These are phyloP conservation scores for Papilio machaon DNA, from an alignment of 1,140 invertebrate genomes.

Conservation along the genomic window DNA sequence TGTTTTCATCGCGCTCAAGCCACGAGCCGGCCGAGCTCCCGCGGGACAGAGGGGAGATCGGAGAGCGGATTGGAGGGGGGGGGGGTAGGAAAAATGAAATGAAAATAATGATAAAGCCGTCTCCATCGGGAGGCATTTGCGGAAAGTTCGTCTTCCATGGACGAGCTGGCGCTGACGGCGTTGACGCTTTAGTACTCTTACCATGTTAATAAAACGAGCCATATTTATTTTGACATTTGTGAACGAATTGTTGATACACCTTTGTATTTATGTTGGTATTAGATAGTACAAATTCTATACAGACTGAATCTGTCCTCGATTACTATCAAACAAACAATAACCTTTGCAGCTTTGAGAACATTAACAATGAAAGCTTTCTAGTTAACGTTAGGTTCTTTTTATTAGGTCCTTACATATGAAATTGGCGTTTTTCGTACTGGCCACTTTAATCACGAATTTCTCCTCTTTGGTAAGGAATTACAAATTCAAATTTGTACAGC, in stretches of 20 bases:
- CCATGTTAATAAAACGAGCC: neutral
- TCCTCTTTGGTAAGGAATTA: too few relatives aligned
- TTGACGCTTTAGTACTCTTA: constrained; percentile 23
- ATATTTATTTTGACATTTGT: neutral
- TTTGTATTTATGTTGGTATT: too few relatives aligned
- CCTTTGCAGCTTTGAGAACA: neutral
- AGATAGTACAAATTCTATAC: too few relatives aligned
- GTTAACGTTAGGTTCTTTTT: neutral
- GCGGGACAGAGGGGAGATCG: constrained; percentile 41
- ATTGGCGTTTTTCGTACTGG: too few relatives aligned
- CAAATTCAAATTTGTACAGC: too few relatives aligned
- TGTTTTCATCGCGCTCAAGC: constrained; percentile 63
- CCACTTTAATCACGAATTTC: too few relatives aligned
- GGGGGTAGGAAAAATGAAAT: constrained; percentile 51
- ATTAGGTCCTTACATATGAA: too few relatives aligned
- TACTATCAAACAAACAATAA: neutral
- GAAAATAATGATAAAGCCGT: constrained; percentile 71
- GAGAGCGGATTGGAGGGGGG: constrained; percentile 37
- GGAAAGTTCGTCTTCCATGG: constrained; percentile 28
- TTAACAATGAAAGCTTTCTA: neutral
- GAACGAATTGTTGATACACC: neutral
- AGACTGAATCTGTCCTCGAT: too few relatives aligned
- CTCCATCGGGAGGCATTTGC: constrained; percentile 47
- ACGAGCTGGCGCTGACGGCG: neutral
- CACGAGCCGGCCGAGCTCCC: constrained; percentile 61